A percentile compares a stretch with the other conserved stretches of the same genome.
Conservation (phyloP, 2,888 invertebrate genomes). For the Heliconius charithonia region DNA sequence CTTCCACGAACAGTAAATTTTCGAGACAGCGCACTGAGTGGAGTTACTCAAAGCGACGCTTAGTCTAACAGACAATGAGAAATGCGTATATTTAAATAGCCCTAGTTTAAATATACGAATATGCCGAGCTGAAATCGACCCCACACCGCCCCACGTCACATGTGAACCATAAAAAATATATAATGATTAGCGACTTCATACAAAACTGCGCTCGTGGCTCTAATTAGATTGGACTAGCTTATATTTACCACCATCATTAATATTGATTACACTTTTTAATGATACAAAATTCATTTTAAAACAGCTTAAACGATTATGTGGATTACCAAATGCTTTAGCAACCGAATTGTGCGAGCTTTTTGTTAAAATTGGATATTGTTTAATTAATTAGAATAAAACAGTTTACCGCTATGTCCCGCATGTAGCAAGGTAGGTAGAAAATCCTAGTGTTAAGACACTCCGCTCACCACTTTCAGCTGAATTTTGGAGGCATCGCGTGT, state of each 20-base stretch:
- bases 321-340: constrained; percentile 1
- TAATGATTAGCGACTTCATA: constrained; percentile 1
- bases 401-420: not conserved
- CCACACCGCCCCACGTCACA: not conserved
- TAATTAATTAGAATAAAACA: not conserved
- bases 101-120: not conserved
- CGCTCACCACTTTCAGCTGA: too few relatives aligned
- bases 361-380: not conserved
- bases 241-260: constrained; percentile 31
- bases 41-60: not conserved
- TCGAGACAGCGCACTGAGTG: not conserved
- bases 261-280: constrained; percentile 40
- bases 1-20: not conserved
- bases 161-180: not conserved
- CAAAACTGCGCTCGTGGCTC: constrained; percentile 10
- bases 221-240: constrained; percentile 35
- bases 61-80: too few relatives aligned
- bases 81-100: too few relatives aligned
- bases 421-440: too few relatives aligned
- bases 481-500: too few relatives aligned
- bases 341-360: not conserved
- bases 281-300: constrained; percentile 31
- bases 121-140: not conserved
- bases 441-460: too few relatives aligned
- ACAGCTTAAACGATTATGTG: constrained; percentile 25